Evolutionary conservation across 2,113 vertebrate species (phyloP).

Genomic region (Balaeniceps rex): DNA sequence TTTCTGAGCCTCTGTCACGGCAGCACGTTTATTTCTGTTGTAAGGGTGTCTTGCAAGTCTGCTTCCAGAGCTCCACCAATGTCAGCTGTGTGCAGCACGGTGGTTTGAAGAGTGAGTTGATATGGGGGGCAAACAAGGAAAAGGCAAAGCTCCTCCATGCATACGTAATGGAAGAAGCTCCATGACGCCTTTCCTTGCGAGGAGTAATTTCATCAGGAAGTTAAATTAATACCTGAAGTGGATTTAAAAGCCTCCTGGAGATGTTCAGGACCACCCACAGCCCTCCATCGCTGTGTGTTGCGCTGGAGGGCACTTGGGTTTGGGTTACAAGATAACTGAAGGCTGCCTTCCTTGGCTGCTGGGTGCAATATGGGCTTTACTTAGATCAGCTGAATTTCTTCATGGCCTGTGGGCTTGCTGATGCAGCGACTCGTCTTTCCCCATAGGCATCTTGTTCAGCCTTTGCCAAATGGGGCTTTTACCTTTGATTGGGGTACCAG

Average conservation of each 20-base stretch:
- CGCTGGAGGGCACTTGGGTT: background rate
- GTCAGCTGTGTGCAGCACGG: background rate
- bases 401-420: background rate
- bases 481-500: background rate
- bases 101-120: background rate
- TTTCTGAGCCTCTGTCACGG: rapidly evolving
- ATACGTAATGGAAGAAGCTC: background rate
- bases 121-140: background rate
- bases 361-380: background rate
- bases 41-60: background rate
- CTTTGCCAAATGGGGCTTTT: background rate
- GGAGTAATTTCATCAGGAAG: background rate
- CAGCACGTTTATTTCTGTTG: background rate
- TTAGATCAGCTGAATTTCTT: background rate
- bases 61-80: background rate
- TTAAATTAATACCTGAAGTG: background rate
- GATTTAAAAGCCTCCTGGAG: background rate
- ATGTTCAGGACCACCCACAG: background rate
- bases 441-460: background rate
- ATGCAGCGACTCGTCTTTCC: background rate
- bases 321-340: background rate
- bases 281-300: rapidly evolving
- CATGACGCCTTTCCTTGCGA: background rate
- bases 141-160: background rate
- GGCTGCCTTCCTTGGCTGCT: background rate